Percentiles rank a stretch among this genome's conserved stretches.
Conservation (phyloP, 1,140 invertebrate species). For the Zaprionus ghesquierei region DNA sequence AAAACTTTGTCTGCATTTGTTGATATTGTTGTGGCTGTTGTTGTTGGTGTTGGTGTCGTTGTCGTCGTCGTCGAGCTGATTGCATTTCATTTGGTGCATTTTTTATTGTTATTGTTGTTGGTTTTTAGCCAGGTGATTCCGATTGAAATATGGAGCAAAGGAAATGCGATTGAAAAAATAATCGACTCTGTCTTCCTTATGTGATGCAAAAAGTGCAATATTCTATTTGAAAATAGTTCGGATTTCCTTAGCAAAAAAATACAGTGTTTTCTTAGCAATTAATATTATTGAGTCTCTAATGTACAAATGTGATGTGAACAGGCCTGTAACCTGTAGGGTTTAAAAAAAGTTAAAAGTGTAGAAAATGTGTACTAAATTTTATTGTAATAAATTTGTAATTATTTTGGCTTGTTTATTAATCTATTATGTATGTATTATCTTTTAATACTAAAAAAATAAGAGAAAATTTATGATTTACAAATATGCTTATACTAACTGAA, state of each 20-base stretch:
- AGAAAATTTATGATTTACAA: no score
- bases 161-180: constrained; percentile 39
- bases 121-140: constrained; percentile 3
- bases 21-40: constrained; percentile 1
- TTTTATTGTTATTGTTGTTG: not conserved
- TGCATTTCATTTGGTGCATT: constrained; percentile 31
- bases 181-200: constrained; percentile 7
- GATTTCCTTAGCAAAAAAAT: not conserved
- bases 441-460: no score
- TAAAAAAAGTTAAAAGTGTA: no score
- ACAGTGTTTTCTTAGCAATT: not conserved
- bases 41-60: constrained; percentile 3
- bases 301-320: not conserved
- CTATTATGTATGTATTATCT: no score
- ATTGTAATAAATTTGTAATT: not conserved
- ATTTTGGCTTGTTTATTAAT: no score
- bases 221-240: constrained; percentile 13
- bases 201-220: constrained; percentile 5
- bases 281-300: not conserved
- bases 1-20: constrained; percentile 55
- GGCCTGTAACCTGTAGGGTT: no score
- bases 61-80: constrained; percentile 39
- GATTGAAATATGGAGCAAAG: constrained; percentile 11
- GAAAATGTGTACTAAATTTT: not conserved
- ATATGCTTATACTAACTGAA: no score